phyloP scores from a whole-genome alignment of 1,140 invertebrate genomes.

The Lasaia peninsularis region DNA sequence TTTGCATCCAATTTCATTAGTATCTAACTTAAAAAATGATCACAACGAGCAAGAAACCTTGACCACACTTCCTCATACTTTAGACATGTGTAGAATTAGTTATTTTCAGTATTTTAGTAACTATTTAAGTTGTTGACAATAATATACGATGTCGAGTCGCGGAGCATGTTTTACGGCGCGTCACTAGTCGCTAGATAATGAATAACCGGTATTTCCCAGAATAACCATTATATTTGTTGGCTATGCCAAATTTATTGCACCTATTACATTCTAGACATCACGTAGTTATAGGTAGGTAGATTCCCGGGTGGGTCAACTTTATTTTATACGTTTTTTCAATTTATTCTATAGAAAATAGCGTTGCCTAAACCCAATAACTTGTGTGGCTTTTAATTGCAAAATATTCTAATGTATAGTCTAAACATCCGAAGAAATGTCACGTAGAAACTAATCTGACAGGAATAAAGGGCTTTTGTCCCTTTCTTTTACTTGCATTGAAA shows the following conservation, averaged over 20 bases:
- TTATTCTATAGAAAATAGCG: background rate
- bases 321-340: background rate
- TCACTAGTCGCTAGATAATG: conserved; percentile 2
- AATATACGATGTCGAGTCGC: background rate
- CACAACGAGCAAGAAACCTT: background rate
- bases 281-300: too few species aligned
- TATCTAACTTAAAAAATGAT: background rate
- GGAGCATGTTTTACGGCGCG: background rate
- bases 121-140: background rate
- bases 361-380: too few species aligned
- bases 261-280: background rate
- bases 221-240: background rate
- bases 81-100: background rate
- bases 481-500: too few species aligned
- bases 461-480: too few species aligned
- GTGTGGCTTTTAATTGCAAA: too few species aligned
- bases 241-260: conserved; percentile 8
- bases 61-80: background rate
- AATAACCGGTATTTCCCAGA: background rate
- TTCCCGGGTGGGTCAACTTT: too few species aligned
- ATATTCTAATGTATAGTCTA: too few species aligned
- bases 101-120: background rate
- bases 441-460: too few species aligned
- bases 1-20: too few species aligned
- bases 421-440: too few species aligned